Base-by-base conservation (phyloP, 2,113 vertebrate species). In the Apteryx owenii region DNA sequence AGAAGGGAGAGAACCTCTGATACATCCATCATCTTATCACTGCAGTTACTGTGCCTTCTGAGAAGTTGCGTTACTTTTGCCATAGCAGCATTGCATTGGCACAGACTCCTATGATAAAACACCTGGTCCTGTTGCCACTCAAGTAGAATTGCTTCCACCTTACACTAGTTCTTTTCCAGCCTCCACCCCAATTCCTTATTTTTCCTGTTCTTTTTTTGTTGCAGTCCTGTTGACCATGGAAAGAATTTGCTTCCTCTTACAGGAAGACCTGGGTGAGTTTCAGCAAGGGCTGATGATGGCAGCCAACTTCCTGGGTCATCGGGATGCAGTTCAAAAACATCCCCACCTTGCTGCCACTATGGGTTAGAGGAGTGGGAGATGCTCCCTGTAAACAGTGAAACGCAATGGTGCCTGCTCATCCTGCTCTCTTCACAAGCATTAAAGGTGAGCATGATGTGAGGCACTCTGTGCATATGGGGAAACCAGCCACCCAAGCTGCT, bases 401-500 rank as follows among this genome's bases (percentile, higher is more conserved):
- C 2, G 25, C 33, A 60, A 9, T 1, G 65, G 26, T 8, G 23
- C 16, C 62, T 44, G 72, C 18, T 60, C 40, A 42, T 25, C 50
- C 64, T 42, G 66, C 66, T 87, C 29, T 46, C 38, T 46, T 79
- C 36, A 46, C 56, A 21, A 10, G 70, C 16, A 20, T 25, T n/a
- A 42, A 38, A 42, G 0, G 8, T 10, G 20, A 62, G 21, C 29
- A 33, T 8, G 18, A 28, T 3, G 40, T 0, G 7, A 85, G 28
- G 7, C 56, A 16, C 20, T 4, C 65, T 7, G 31, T 10, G 44
- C 85, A 50, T 23, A 13, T 4, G 7, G 20, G n/a, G 33, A 76
- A 42, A 56, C 20, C 20, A 33, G 58, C 29, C 9, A 48, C 15
- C 21, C 16, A 6, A 0, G 2, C 38, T 6, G n/a, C 70, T 54